These are phyloP conservation scores for Tringa solitaria DNA, from an alignment of 2,113 vertebrate species.

Conservation along the genomic window DNA sequence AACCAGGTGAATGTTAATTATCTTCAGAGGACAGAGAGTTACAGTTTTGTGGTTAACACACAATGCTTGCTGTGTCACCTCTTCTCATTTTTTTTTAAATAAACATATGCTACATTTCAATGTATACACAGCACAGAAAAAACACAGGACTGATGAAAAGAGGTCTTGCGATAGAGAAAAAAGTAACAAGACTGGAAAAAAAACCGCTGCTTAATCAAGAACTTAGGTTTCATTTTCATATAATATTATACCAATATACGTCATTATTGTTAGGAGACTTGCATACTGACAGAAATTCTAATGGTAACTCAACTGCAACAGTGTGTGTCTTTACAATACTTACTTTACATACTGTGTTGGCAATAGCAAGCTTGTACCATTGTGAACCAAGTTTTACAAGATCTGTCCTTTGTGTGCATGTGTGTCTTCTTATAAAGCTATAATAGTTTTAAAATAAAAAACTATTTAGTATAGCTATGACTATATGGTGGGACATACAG, in stretches of 20 bases:
- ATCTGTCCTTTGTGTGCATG: not conserved
- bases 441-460: not conserved
- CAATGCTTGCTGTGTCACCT: not conserved
- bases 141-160: not conserved
- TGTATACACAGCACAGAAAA: not conserved
- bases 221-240: not conserved
- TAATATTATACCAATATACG: not conserved
- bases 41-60: not conserved
- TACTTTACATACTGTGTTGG: not conserved
- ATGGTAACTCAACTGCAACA: not conserved
- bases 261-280: not conserved
- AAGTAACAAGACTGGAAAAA: not conserved
- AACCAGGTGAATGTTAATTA: not conserved
- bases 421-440: not conserved
- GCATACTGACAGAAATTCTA: not conserved
- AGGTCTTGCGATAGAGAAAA: not conserved
- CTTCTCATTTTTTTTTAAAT: not conserved
- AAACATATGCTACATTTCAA: not conserved
- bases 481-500: not conserved
- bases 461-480: not conserved
- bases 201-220: not conserved
- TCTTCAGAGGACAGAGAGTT: not conserved
- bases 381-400: not conserved
- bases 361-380: not conserved
- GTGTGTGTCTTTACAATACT: not conserved